Conservation (phyloP, 2,113 vertebrate species). For the Paracanthobrama guichenoti region DNA sequence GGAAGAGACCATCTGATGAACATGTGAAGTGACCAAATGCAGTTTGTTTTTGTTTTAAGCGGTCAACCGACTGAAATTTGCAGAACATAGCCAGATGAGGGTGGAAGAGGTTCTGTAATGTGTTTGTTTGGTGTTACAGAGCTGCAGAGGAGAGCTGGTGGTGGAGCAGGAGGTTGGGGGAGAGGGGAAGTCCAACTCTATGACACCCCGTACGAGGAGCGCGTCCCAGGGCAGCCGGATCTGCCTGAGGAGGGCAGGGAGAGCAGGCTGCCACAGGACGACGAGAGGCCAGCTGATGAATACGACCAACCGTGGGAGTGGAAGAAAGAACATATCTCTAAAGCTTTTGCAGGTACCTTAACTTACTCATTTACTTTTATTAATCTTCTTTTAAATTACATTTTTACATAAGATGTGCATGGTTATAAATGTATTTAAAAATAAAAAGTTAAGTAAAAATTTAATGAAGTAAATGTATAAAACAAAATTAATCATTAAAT, state of each 20-base stretch:
- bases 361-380: neutral
- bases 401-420: neutral
- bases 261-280: slow-evolving; percentile 91
- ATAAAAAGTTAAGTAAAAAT: neutral
- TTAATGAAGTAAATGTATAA: neutral
- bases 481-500: neutral
- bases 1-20: neutral
- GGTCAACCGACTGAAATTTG: too few relatives aligned
- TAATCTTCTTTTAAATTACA: neutral
- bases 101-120: neutral
- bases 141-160: slow-evolving; percentile 70
- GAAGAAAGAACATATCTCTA: slow-evolving; percentile 90
- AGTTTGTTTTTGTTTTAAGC: neutral
- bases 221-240: slow-evolving; percentile 72
- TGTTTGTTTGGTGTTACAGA: slow-evolving; percentile 60
- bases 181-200: slow-evolving; percentile 83
- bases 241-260: slow-evolving; percentile 81
- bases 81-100: neutral
- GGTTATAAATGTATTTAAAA: neutral
- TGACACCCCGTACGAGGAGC: slow-evolving; percentile 90
- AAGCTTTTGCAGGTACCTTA: slow-evolving; percentile 87
- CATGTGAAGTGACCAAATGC: neutral
- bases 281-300: slow-evolving; percentile 93
- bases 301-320: slow-evolving; percentile 98
- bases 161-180: slow-evolving; percentile 46